phyloP scores from a whole-genome alignment of 2,888 invertebrate species.

The Hydraecia micacea region DNA sequence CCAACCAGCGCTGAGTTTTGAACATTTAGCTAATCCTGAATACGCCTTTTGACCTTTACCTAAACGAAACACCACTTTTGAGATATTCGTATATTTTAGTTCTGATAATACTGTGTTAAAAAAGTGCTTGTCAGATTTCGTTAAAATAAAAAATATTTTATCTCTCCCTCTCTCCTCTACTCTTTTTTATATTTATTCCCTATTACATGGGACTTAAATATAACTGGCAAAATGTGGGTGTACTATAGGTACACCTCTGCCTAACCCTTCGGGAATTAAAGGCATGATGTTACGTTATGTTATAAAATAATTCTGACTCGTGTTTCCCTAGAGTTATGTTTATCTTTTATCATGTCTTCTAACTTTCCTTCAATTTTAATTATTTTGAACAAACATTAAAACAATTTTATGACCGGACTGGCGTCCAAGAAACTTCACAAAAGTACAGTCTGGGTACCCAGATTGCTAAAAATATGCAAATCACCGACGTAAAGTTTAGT shows the following conservation, averaged over 20 bases:
- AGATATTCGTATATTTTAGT: not conserved
- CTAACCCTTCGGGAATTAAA: not conserved
- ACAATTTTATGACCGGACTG: conserved; percentile 63
- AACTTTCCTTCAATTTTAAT: conserved; percentile 34
- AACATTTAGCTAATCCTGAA: not conserved
- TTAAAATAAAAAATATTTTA: not conserved
- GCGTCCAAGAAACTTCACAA: conserved; percentile 56
- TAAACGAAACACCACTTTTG: not conserved
- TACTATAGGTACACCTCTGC: not conserved
- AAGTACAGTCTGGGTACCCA: conserved; percentile 39
- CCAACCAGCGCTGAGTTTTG: not conserved
- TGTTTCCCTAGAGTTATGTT: not conserved
- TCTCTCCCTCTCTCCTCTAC: not conserved
- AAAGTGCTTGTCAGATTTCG: not conserved
- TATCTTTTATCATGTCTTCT: not conserved
- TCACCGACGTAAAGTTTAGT: conserved; percentile 69
- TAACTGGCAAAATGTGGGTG: no score
- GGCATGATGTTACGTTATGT: not conserved
- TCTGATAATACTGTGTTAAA: not conserved
- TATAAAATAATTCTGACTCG: not conserved
- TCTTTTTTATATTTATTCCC: not conserved
- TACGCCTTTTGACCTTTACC: not conserved
- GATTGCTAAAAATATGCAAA: conserved; percentile 72
- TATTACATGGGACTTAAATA: not conserved
- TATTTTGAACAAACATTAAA: conserved; percentile 53